Percentiles rank a stretch among this genome's conserved stretches.
phyloP scores from a whole-genome alignment of 2,797 vertebrate species.

The Chelon auratus region DNA sequence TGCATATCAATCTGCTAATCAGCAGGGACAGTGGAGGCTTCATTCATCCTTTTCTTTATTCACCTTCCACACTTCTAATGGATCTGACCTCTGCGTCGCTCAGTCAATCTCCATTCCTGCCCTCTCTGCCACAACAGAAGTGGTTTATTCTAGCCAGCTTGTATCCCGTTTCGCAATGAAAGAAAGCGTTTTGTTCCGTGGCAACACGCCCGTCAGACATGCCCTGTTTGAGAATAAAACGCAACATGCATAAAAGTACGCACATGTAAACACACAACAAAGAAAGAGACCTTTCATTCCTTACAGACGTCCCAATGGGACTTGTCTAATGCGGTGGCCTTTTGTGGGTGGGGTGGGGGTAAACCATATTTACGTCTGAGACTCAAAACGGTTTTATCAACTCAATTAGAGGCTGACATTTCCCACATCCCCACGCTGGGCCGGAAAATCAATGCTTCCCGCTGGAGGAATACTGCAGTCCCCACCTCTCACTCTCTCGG shows the following conservation, averaged over 20 bases:
- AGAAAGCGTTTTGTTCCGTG: conserved; percentile 37
- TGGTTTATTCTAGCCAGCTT: conserved; percentile 57
- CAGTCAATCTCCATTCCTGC: conserved; percentile 47
- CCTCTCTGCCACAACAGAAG: conserved; percentile 46
- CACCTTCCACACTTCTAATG: conserved; percentile 68
- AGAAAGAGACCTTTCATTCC: conserved; percentile 50
- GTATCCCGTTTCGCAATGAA: conserved; percentile 41
- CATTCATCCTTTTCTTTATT: conserved; percentile 67
- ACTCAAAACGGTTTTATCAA: conserved; percentile 83
- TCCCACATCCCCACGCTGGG: conserved; percentile 75
- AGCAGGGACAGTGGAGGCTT: conserved; percentile 57
- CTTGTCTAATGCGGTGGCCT: conserved; percentile 65
- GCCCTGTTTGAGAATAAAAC: conserved; percentile 25
- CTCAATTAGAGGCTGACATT: conserved; percentile 85
- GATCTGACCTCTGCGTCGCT: conserved; percentile 68
- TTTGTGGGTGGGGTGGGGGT: conserved; percentile 44
- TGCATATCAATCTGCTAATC: conserved; percentile 74
- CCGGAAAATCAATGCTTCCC: conserved; percentile 80
- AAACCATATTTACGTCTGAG: conserved; percentile 78
- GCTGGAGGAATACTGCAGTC: conserved; percentile 78
- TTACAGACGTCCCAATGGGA: conserved; percentile 52
- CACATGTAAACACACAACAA: conserved; percentile 43
- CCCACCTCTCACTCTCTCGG: conserved; percentile 71
- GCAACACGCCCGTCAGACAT: conserved; percentile 12
- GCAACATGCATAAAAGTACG: conserved; percentile 19